These are phyloP conservation scores for Parambassis ranga DNA, from an alignment of 2,797 vertebrate genomes.

Conservation along the genomic window DNA sequence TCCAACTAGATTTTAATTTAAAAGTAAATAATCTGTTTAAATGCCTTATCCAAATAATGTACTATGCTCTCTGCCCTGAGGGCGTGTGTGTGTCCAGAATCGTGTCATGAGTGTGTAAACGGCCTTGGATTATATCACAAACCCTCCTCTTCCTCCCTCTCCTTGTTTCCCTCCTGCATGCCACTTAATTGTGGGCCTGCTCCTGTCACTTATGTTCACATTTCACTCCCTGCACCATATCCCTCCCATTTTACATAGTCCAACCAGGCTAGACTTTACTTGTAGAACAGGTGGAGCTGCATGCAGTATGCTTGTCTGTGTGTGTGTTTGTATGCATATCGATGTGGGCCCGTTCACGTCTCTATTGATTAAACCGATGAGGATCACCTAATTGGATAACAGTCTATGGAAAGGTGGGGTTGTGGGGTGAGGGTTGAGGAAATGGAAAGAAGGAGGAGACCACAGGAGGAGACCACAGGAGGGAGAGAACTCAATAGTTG, in stretches of 20 bases:
- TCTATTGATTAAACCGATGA: slow-evolving; percentile 64
- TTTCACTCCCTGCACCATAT: slow-evolving; percentile 40
- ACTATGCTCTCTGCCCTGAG: neutral
- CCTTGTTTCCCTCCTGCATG: slow-evolving; percentile 9
- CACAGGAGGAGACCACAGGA: slow-evolving; percentile 28
- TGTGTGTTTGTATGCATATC: slow-evolving; percentile 22
- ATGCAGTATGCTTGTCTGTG: neutral
- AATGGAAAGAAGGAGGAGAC: slow-evolving; percentile 22
- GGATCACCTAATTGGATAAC: slow-evolving; percentile 67
- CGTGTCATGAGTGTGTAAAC: slow-evolving; percentile 5
- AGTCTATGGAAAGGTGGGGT: slow-evolving; percentile 44
- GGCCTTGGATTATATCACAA: slow-evolving; percentile 19
- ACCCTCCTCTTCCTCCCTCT: neutral
- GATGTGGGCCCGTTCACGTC: slow-evolving; percentile 41
- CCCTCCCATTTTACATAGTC: slow-evolving; percentile 32
- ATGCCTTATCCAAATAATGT: slow-evolving; percentile 31
- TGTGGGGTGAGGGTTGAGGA: neutral
- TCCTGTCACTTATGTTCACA: slow-evolving; percentile 66
- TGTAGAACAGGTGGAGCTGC: neutral
- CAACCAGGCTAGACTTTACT: slow-evolving; percentile 27
- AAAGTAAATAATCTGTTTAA: slow-evolving; percentile 20
- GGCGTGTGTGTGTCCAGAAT: neutral
- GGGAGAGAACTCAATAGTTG: slow-evolving; percentile 52
- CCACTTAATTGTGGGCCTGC: slow-evolving; percentile 55
- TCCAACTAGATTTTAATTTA: slow-evolving; percentile 10